Conservation (phyloP, 2,797 vertebrate genomes). For the Merluccius polli region DNA sequence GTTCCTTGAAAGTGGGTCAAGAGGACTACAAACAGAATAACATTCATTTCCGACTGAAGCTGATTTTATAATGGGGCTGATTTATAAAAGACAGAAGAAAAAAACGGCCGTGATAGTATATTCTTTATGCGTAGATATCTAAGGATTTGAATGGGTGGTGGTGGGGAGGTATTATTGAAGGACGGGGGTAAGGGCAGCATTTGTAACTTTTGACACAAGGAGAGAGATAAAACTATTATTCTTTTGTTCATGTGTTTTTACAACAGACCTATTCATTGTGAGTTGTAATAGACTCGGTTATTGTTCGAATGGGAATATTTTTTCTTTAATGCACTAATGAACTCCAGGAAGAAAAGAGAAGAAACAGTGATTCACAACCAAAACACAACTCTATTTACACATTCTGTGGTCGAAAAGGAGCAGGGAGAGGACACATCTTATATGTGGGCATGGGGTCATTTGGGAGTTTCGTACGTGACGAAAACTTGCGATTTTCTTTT, state of each 20-base stretch:
- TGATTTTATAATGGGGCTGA: constrained; percentile 19
- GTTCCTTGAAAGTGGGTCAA: constrained; percentile 40
- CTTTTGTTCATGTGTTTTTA: neutral
- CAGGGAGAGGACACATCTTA: too few species aligned
- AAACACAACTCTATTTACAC: too few species aligned
- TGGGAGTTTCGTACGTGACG: neutral
- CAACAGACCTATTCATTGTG: neutral
- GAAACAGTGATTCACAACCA: too few species aligned
- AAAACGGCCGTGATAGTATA: too few species aligned
- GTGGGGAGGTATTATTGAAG: too few species aligned
- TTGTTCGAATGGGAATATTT: neutral
- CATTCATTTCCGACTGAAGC: constrained; percentile 13
- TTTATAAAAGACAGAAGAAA: neutral
- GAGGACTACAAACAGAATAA: constrained; percentile 34
- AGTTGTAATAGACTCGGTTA: neutral
- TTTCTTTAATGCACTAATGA: too few species aligned
- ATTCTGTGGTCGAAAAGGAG: too few species aligned
- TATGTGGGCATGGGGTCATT: neutral
- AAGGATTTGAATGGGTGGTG: too few species aligned
- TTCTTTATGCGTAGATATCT: neutral
- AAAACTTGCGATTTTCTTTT: neutral
- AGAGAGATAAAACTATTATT: neutral
- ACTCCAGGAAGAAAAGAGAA: too few species aligned
- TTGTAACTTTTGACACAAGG: too few species aligned
- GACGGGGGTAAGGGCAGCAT: too few species aligned